A percentile compares a stretch with the other conserved stretches of the same genome.
Evolutionary conservation across 1,140 invertebrate species (phyloP).

Genomic region (Meteorus sp.): DNA sequence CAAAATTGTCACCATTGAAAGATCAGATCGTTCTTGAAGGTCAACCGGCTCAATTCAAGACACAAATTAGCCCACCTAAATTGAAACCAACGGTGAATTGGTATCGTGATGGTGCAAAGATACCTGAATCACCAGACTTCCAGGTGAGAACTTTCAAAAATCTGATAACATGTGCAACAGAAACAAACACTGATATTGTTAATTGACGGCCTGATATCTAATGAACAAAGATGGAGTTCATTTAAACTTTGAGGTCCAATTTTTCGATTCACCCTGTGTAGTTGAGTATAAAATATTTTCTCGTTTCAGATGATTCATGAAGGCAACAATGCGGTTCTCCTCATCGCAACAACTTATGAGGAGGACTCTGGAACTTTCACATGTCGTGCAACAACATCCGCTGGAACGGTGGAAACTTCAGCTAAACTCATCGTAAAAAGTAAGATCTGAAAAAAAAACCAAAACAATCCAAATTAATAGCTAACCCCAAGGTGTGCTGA

Average conservation of each 20-base stretch:
- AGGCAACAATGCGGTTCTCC: conserved; percentile 83
- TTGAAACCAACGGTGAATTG: conserved; percentile 84
- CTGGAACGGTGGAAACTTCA: conserved; percentile 88
- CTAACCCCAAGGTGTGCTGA: conserved; percentile 29
- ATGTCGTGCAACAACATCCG: conserved; percentile 85
- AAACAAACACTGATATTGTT: too few species aligned
- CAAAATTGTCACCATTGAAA: conserved; percentile 76
- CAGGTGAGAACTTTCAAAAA: conserved; percentile 68
- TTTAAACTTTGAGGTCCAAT: neutral
- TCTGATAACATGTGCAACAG: too few species aligned
- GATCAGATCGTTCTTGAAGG: conserved; percentile 85
- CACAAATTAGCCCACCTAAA: conserved; percentile 74
- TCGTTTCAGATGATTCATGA: conserved; percentile 87
- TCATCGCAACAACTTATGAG: conserved; percentile 90
- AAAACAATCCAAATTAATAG: conserved; percentile 31
- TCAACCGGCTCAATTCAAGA: conserved; percentile 85
- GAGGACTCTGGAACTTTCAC: conserved; percentile 93
- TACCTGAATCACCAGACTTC: conserved; percentile 89
- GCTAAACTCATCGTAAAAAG: conserved; percentile 95
- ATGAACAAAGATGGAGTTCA: neutral
- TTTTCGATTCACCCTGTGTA: conserved; percentile 1
- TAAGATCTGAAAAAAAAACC: conserved; percentile 77
- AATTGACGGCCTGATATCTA: too few species aligned
- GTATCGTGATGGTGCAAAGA: conserved; percentile 86
- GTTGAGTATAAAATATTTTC: conserved; percentile 20